Conservation (phyloP, 2,888 invertebrate genomes). For the Rotaria macrura region DNA sequence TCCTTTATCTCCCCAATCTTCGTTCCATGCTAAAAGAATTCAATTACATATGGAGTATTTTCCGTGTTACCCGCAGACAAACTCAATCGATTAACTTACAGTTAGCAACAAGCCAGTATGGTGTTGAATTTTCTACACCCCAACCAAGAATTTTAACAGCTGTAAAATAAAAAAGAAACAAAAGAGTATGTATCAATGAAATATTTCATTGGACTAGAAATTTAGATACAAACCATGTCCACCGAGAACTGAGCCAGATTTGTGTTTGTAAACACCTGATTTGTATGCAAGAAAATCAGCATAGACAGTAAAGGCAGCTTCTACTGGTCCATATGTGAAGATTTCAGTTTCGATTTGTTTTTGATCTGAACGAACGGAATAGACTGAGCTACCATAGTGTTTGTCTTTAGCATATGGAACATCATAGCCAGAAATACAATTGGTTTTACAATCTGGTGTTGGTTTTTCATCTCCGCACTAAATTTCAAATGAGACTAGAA, state of each 20-base stretch:
- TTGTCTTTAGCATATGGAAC: slow-evolving; percentile 64
- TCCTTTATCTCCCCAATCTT: slow-evolving; percentile 53
- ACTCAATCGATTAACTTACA: slow-evolving; percentile 71
- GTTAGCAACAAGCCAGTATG: slow-evolving; percentile 82
- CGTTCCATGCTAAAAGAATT: slow-evolving; percentile 46
- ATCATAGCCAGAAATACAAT: slow-evolving; percentile 62
- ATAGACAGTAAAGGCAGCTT: slow-evolving; percentile 75
- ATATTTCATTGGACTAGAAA: neutral
- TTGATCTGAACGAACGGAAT: slow-evolving; percentile 55
- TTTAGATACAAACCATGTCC: slow-evolving; percentile 58
- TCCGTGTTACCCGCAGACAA: slow-evolving; percentile 63
- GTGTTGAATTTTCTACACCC: slow-evolving; percentile 66
- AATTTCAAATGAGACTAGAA: neutral
- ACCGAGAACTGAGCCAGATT: slow-evolving; percentile 53
- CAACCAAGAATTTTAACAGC: slow-evolving; percentile 74
- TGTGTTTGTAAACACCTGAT: slow-evolving; percentile 67
- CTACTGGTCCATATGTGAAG: slow-evolving; percentile 73
- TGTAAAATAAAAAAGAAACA: neutral
- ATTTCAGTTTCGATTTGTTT: slow-evolving; percentile 70
- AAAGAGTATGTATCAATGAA: neutral
- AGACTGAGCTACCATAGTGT: slow-evolving; percentile 53
- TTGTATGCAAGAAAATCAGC: slow-evolving; percentile 73
- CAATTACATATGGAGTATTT: slow-evolving; percentile 60
- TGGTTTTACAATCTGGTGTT: slow-evolving; percentile 68
- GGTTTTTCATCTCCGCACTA: slow-evolving; percentile 49